Conservation (phyloP, 2,888 invertebrate species). For the Megalurothrips usitatus region DNA sequence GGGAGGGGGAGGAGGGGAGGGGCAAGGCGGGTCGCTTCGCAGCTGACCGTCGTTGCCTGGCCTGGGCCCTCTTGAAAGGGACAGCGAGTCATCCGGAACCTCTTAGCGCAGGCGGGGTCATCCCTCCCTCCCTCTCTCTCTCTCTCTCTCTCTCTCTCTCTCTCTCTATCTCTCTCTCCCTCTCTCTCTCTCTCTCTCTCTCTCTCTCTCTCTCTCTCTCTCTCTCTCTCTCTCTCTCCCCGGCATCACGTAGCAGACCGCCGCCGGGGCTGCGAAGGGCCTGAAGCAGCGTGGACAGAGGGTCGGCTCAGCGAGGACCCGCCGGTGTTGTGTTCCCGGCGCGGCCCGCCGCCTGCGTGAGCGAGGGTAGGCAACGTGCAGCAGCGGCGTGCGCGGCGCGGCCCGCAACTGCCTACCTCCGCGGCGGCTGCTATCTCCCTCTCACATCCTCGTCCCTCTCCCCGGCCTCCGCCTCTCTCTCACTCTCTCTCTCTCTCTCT, state of each 20-base stretch:
- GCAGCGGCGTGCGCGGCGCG: background rate
- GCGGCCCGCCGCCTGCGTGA: background rate
- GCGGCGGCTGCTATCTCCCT: background rate
- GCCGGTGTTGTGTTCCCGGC: background rate
- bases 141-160: background rate
- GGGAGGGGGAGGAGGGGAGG: background rate
- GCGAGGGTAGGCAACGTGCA: background rate
- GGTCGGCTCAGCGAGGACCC: no score
- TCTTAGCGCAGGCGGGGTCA: background rate
- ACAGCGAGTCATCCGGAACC: constrained; percentile 15
- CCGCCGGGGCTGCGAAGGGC: background rate
- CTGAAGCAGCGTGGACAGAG: background rate
- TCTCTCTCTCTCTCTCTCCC: background rate
- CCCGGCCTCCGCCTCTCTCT: background rate
- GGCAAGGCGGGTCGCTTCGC: background rate
- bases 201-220: background rate
- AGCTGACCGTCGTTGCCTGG: background rate
- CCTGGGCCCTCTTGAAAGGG: background rate
- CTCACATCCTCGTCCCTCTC: background rate
- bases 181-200: background rate
- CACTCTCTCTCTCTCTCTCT: background rate
- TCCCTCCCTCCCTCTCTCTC: background rate
- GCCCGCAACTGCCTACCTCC: background rate
- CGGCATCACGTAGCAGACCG: background rate
- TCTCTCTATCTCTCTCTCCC: background rate